Evolutionary conservation across 2,888 invertebrate species (phyloP).

Genomic region (Dryobota labecula): DNA sequence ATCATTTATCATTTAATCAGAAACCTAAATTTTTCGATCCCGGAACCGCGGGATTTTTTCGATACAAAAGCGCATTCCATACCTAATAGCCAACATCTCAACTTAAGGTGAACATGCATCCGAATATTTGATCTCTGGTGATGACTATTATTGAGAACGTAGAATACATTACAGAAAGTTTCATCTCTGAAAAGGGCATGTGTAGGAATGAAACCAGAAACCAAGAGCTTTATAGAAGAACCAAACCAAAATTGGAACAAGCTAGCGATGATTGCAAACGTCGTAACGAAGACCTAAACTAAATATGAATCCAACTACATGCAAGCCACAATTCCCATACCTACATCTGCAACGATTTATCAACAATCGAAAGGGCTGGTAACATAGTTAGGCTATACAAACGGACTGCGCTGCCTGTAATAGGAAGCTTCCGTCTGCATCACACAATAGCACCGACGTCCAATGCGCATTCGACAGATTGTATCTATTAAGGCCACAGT

Average conservation of each 20-base stretch:
- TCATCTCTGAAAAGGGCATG: background rate
- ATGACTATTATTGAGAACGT: background rate
- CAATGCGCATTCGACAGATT: slow-evolving; percentile 65
- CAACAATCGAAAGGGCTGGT: slow-evolving; percentile 59
- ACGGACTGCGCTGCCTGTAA: slow-evolving; percentile 71
- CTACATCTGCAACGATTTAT: slow-evolving; percentile 48
- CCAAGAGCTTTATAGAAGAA: background rate
- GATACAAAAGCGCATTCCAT: no score
- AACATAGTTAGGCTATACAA: slow-evolving; percentile 69
- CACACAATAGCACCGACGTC: slow-evolving; percentile 65
- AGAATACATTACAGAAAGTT: background rate
- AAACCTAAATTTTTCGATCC: no score
- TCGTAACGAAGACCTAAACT: slow-evolving; percentile 1
- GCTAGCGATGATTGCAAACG: background rate
- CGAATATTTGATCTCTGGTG: no score
- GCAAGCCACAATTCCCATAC: slow-evolving; percentile 30
- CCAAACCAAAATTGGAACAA: background rate
- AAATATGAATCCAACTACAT: slow-evolving; percentile 25
- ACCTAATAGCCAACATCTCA: no score
- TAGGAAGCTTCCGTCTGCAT: slow-evolving; percentile 64
- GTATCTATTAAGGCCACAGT: slow-evolving; percentile 66
- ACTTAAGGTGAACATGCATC: no score
- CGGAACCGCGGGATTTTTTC: no score
- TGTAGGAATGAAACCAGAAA: background rate
- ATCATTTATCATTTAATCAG: no score